These are phyloP conservation scores for Elachura formosa DNA, from an alignment of 2,113 vertebrate species.

Conservation along the genomic window DNA sequence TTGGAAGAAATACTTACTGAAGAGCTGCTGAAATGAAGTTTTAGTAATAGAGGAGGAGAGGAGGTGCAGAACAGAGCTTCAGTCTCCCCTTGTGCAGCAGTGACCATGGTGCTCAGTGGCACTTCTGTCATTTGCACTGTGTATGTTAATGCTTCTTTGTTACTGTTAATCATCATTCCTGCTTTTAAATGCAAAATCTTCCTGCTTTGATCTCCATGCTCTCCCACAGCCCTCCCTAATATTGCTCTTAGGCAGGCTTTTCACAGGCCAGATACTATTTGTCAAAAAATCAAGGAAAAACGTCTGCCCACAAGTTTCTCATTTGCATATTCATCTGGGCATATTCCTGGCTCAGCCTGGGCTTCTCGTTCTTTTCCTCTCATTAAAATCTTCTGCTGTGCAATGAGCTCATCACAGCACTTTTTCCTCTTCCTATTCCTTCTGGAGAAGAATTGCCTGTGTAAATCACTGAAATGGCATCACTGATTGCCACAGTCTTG, in stretches of 20 bases:
- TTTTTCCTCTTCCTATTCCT: background rate
- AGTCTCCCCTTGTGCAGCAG: background rate
- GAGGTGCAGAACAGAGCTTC: background rate
- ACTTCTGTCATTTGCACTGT: background rate
- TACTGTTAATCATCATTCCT: background rate
- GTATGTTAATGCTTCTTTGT: background rate
- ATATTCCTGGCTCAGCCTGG: background rate
- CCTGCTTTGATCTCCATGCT: background rate
- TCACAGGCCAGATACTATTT: background rate
- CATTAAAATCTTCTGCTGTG: conserved; percentile 16
- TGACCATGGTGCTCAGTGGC: background rate
- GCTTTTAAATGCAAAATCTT: background rate
- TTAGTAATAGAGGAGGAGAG: background rate
- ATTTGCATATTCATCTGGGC: conserved; percentile 22
- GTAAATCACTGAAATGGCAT: conserved; percentile 53
- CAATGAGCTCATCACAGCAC: conserved; percentile 11
- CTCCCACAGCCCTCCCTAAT: background rate
- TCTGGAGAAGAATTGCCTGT: background rate
- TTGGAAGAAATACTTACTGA: background rate
- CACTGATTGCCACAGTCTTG: conserved; percentile 4
- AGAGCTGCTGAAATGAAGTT: background rate
- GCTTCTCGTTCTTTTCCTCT: background rate
- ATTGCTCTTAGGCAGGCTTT: background rate
- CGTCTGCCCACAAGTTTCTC: background rate
- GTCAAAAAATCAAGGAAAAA: background rate